phyloP scores from a whole-genome alignment of 2,113 vertebrate genomes.

The Hippolais icterina region DNA sequence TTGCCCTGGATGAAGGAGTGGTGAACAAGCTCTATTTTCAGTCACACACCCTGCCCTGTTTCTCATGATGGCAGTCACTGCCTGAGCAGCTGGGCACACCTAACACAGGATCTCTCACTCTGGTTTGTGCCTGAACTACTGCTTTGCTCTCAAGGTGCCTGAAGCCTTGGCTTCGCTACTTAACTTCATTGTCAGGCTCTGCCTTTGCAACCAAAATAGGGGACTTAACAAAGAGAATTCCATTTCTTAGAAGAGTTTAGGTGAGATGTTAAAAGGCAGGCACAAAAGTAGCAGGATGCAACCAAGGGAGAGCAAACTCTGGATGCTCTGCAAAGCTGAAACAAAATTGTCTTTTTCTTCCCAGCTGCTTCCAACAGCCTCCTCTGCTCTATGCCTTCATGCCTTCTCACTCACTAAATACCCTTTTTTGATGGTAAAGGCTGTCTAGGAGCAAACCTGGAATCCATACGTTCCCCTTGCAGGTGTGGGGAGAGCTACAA shows the following conservation, averaged over 20 bases:
- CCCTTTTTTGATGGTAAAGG: background rate
- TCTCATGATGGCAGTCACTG: accelerated
- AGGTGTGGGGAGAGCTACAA: background rate
- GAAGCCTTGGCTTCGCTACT: background rate
- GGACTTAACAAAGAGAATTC: background rate
- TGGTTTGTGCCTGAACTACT: background rate
- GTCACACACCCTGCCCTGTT: accelerated
- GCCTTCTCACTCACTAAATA: background rate
- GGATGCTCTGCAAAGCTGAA: background rate
- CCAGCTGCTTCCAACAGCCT: background rate
- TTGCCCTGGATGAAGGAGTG: background rate
- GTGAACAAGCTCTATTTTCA: background rate
- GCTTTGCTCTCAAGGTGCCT: background rate
- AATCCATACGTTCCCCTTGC: background rate
- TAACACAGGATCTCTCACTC: background rate
- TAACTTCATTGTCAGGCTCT: background rate
- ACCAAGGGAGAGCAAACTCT: background rate
- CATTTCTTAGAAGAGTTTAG: background rate
- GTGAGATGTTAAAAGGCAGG: background rate
- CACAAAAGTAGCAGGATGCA: background rate
- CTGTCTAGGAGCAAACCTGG: background rate
- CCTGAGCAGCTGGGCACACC: background rate
- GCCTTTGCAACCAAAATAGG: background rate
- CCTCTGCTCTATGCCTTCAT: background rate
- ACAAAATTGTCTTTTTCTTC: background rate